phyloP scores from a whole-genome alignment of 2,888 invertebrate genomes.

The Hydriomena furcata region DNA sequence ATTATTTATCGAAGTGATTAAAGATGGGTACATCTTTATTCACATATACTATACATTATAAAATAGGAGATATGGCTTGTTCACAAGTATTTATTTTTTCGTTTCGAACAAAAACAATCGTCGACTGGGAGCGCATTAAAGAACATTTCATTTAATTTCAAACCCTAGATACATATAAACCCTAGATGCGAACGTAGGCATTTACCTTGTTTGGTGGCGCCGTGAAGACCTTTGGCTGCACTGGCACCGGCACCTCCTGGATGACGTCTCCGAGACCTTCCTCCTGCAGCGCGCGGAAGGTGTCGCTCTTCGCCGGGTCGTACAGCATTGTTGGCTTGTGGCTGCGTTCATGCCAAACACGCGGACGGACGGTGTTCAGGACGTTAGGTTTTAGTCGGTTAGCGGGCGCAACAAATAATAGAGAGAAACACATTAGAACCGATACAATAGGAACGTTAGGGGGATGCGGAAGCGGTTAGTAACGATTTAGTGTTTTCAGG shows the following conservation, averaged over 20 bases:
- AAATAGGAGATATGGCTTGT: no score
- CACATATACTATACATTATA: no score
- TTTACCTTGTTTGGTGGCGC: slow-evolving; percentile 85
- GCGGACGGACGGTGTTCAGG: slow-evolving; percentile 48
- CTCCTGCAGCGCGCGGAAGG: slow-evolving; percentile 94
- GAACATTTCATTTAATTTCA: no score
- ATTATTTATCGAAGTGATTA: no score
- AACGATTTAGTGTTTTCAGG: slow-evolving; percentile 85
- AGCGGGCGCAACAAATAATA: slow-evolving; percentile 75
- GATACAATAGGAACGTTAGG: slow-evolving; percentile 52
- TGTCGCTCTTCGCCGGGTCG: slow-evolving; percentile 95
- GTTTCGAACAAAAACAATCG: no score
- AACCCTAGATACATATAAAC: no score
- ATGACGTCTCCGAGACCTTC: slow-evolving; percentile 85
- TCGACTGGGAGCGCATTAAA: no score
- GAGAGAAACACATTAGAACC: slow-evolving; percentile 68
- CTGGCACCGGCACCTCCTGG: slow-evolving; percentile 88
- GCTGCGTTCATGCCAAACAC: slow-evolving; percentile 55
- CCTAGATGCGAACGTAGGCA: no score
- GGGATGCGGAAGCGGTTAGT: slow-evolving; percentile 49
- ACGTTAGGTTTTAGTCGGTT: slow-evolving; percentile 80
- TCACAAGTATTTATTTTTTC: no score
- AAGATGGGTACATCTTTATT: no score
- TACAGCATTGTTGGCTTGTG: slow-evolving; percentile 89
- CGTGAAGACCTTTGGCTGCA: slow-evolving; percentile 90